These are phyloP conservation scores for Ormyrus nitidulus DNA, from an alignment of 2,888 invertebrate genomes.

Conservation along the genomic window DNA sequence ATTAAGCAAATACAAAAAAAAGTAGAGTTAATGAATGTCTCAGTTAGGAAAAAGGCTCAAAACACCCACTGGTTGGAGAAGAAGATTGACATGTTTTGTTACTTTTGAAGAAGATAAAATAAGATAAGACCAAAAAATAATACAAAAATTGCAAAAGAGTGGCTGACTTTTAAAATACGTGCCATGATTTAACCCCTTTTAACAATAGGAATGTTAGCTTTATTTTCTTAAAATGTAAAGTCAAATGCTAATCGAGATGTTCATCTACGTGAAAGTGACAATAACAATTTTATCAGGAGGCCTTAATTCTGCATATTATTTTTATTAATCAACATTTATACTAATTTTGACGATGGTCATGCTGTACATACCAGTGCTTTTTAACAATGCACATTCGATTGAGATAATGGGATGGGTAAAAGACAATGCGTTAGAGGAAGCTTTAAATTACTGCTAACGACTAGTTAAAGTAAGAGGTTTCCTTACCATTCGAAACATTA, in stretches of 20 bases:
- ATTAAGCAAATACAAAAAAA: slow-evolving; percentile 33
- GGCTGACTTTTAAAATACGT: slow-evolving; percentile 22
- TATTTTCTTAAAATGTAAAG: slow-evolving; percentile 45
- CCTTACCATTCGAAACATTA: slow-evolving; percentile 46
- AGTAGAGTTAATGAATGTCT: slow-evolving; percentile 32
- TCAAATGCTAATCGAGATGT: slow-evolving; percentile 50
- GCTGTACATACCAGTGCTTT: slow-evolving; percentile 48
- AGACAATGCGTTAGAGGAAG: slow-evolving; percentile 41
- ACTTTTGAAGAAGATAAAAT: slow-evolving; percentile 19
- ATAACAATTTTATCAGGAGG: slow-evolving; percentile 48
- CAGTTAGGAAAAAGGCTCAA: slow-evolving; percentile 33
- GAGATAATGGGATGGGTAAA: slow-evolving; percentile 38
- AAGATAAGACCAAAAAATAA: slow-evolving; percentile 15
- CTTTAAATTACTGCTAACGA: slow-evolving; percentile 54
- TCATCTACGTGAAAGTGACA: slow-evolving; percentile 45
- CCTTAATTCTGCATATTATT: slow-evolving; percentile 34
- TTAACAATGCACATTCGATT: slow-evolving; percentile 26
- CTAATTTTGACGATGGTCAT: slow-evolving; percentile 44
- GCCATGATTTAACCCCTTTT: slow-evolving; percentile 26
- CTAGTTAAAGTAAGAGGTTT: slow-evolving; percentile 56
- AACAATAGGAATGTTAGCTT: slow-evolving; percentile 52
- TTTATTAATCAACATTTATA: slow-evolving; percentile 45
- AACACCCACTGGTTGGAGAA: slow-evolving; percentile 37
- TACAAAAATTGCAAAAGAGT: slow-evolving; percentile 30
- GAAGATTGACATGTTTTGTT: slow-evolving; percentile 24